Evolutionary conservation across 2,797 vertebrate genomes (phyloP), one percentile per base, ranked within the genome.

Genomic region (Pantherophis alleghaniensis): DNA sequence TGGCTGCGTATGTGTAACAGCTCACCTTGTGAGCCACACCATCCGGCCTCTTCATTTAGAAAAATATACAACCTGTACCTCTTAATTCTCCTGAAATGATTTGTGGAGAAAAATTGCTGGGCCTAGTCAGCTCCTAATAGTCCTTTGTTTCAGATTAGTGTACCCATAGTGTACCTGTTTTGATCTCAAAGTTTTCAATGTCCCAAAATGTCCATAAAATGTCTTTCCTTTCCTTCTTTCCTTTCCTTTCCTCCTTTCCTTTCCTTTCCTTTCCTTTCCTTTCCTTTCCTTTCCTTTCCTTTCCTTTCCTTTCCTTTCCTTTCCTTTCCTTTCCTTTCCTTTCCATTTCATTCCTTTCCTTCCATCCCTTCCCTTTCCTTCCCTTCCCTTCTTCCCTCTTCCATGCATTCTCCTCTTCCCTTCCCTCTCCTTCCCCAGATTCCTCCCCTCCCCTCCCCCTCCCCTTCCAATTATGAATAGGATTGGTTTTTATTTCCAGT

Each of bases 41-140:
- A 86, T 88, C 91, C 86, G 69, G 93, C 59, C 59, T 89, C 59
- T 92, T 94, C 69, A 51, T 92, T 94, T 89, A 89, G 51, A 74
- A n/a, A 51, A 91, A 89, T 91, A 91, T 92, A 57, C 6, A 7
- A 91, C 57, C 69, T 87, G 59, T 55, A 32, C 66, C 37, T 86
- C 55, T 66, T 26, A 61, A 37, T 2, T 61, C 16, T n/a, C 57
- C n/a, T 5, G 18, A 88, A 86, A 89, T 88, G 86, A 91, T 91
- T 88, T 83, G 88, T 86, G 63, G 26, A 56, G 88, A 37, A 26
- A 94, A 53, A 12, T 9, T 37, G 3, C 61, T 60, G 7, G 47
- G 1, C 1, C 83, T 28, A 37, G 32, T 53, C 55, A 11, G 32
- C 2, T 89, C 37, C 18, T 32, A 51, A 47, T 4, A 24, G 37